Conservation (phyloP, 2,888 invertebrate species). For the Lamellibrachia columna region DNA sequence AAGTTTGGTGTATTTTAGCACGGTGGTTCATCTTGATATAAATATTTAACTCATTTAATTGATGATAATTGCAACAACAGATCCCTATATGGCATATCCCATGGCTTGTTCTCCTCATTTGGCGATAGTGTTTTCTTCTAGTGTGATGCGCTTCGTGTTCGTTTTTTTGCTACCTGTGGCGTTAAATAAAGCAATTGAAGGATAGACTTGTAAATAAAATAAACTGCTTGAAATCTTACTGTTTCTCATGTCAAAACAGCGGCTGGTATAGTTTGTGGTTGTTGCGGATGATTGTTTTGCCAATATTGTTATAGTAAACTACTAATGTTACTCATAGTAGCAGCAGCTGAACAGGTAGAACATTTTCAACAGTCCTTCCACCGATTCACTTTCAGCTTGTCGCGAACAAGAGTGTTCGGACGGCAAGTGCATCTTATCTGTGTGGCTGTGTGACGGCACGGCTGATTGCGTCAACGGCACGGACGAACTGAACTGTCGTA, state of each 20-base stretch:
- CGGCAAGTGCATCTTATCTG: conserved; percentile 6
- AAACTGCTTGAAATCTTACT: too few relatives aligned
- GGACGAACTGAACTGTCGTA: conserved; percentile 19
- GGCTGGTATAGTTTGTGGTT: too few relatives aligned
- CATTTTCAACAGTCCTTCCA: background rate
- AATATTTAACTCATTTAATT: background rate
- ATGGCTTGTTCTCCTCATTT: background rate
- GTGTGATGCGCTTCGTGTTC: background rate
- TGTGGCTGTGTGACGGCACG: conserved; percentile 21
- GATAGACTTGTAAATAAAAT: too few relatives aligned
- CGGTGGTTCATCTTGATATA: background rate
- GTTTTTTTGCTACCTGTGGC: background rate
- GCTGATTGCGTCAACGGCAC: conserved; percentile 7
- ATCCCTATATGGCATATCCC: background rate
- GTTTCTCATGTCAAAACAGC: too few relatives aligned
- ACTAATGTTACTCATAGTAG: background rate
- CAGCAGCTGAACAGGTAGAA: background rate
- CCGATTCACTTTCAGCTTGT: background rate
- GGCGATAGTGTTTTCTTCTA: background rate
- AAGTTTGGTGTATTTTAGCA: background rate
- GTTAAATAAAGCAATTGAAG: too few relatives aligned
- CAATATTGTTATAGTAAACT: background rate
- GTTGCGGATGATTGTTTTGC: too few relatives aligned
- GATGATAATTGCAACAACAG: background rate
- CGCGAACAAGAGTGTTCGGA: background rate